Base-by-base conservation (phyloP, 2,113 vertebrate species). In the Mellivora capensis region DNA sequence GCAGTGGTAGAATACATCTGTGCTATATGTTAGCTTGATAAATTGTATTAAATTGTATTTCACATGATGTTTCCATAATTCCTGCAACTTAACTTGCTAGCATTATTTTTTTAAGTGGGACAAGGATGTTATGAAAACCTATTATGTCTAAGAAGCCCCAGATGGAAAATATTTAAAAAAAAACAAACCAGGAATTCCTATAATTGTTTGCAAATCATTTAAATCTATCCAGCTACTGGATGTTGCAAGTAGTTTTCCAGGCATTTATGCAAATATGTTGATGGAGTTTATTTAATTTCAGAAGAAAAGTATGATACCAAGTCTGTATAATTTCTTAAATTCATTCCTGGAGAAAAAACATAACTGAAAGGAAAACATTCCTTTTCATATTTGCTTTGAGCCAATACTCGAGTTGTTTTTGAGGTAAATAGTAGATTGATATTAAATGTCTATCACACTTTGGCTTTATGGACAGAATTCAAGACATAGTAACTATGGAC, bases 231-330 rank as follows among this genome's bases (percentile, higher is more conserved):
- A 81, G 39, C 42, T 89, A 71, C 79, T 76, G 77, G 37, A 62
- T 62, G 10, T 77, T 85, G 44, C 76, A 82, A 92, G 42, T 57
- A 87, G 67, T 94, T 97, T 93, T 96, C 23, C 17, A 89, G 31
- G 49, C 20, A 87, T 52, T 64, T 72, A 81, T 86, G 47, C 52
- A 94, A 67, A 81, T 79, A 81, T 47, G 37, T 94, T 69, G 62
- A 57, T 96, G 39, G 27, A 25, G 94, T 96, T 96, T 81, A 93
- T 94, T 87, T 96, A 79, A 96, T 96, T 90, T 69, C n/a, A 69
- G 90, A 83, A 69, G 84, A 92, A 96, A 52, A 92, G 18, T 54
- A 27, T 76, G 11, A 92, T 86, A 54, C 21, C 1, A 42, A 76
- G 12, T 72, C 74, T 44, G 8, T 82, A 14, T 62, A 83, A 27